These are phyloP conservation scores for Sinotaia quadrata DNA, from an alignment of 2,888 invertebrate genomes.

Conservation along the genomic window DNA sequence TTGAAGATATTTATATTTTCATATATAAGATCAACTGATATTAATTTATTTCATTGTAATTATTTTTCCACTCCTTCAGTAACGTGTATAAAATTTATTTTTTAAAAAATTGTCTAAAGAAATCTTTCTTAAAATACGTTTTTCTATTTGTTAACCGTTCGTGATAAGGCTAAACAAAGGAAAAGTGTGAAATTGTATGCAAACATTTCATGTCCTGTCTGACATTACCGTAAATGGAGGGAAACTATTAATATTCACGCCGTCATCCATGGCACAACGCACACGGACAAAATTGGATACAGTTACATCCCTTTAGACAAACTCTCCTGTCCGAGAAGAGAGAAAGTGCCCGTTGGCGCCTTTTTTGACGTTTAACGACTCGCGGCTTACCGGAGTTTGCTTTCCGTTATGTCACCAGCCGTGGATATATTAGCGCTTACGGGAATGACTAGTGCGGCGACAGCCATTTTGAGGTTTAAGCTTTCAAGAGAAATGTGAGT, in stretches of 20 bases:
- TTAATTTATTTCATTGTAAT: no score
- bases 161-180: no score
- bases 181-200: no score
- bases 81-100: no score
- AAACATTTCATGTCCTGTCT: not conserved
- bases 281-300: constrained; percentile 18
- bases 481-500: not conserved
- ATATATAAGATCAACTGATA: no score
- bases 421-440: not conserved
- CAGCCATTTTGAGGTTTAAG: not conserved
- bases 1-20: no score
- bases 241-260: constrained; percentile 27
- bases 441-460: not conserved
- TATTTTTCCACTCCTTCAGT: no score
- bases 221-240: constrained; percentile 10
- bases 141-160: no score
- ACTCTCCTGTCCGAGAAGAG: constrained; percentile 17
- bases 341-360: constrained; percentile 31
- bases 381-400: constrained; percentile 16
- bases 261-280: constrained; percentile 10
- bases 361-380: constrained; percentile 27
- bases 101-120: no score
- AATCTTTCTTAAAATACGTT: no score
- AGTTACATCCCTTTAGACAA: constrained; percentile 23
- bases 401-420: constrained; percentile 1